Conservation (phyloP, 2,797 vertebrate species). For the Sebastes steindachneri region DNA sequence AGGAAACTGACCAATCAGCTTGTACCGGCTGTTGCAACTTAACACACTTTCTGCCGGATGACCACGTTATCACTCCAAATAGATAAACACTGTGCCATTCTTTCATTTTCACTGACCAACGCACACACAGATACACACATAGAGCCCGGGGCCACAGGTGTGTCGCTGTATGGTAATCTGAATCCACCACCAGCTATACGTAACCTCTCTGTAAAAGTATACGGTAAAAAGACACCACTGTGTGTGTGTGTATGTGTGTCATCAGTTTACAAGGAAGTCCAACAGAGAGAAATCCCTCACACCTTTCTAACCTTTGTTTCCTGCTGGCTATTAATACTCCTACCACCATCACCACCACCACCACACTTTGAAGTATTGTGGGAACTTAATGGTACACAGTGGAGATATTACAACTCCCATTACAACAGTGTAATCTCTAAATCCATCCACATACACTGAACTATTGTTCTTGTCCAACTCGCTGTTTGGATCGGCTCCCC, state of each 20-base stretch:
- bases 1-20: not conserved
- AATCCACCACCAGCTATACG: slow-evolving; percentile 16
- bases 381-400: slow-evolving; percentile 8
- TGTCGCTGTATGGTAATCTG: slow-evolving; percentile 40
- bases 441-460: slow-evolving; percentile 40
- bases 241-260: not conserved
- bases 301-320: slow-evolving; percentile 25
- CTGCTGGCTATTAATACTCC: slow-evolving; percentile 2
- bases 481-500: slow-evolving; percentile 20
- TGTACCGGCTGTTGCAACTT: not conserved
- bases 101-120: not conserved
- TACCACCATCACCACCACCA: not conserved
- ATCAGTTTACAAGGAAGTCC: slow-evolving; percentile 4
- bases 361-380: slow-evolving; percentile 19
- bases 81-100: not conserved
- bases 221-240: slow-evolving; percentile 36
- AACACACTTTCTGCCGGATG: not conserved
- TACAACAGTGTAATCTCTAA: slow-evolving; percentile 37
- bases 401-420: slow-evolving; percentile 24
- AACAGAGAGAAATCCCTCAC: slow-evolving; percentile 6
- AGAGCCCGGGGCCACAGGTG: slow-evolving; percentile 31
- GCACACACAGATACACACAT: slow-evolving; percentile 1
- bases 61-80: not conserved
- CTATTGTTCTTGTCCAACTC: slow-evolving; percentile 45
- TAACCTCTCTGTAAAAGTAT: slow-evolving; percentile 26